A percentile compares a stretch with the other conserved stretches of the same genome.
Conservation (phyloP, 2,888 invertebrate species). For the Malacosoma neustria region DNA sequence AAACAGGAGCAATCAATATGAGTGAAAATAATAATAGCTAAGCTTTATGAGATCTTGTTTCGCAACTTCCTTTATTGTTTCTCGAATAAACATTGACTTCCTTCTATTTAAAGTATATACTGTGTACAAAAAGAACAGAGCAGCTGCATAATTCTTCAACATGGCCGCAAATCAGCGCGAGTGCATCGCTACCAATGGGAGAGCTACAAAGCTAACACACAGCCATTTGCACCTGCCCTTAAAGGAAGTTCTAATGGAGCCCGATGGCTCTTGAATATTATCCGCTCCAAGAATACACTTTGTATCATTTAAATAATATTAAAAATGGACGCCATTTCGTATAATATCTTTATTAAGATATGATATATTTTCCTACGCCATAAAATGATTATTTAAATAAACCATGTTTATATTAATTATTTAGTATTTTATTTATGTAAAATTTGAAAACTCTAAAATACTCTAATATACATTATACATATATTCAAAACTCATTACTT, state of each 20-base stretch:
- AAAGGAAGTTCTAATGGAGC: slow-evolving; percentile 52
- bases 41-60: slow-evolving; percentile 23
- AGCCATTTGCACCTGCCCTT: slow-evolving; percentile 52
- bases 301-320: slow-evolving; percentile 2
- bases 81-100: slow-evolving; percentile 47
- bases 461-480: too few relatives aligned
- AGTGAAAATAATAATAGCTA: neutral
- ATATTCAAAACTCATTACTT: too few relatives aligned
- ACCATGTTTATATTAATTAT: too few relatives aligned
- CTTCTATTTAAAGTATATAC: slow-evolving; percentile 26
- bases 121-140: slow-evolving; percentile 37
- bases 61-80: slow-evolving; percentile 36
- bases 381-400: too few relatives aligned
- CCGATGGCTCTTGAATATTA: slow-evolving; percentile 17
- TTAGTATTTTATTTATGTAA: too few relatives aligned
- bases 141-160: slow-evolving; percentile 42
- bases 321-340: neutral
- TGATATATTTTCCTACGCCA: too few relatives aligned
- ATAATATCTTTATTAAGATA: too few relatives aligned
- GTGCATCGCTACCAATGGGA: slow-evolving; percentile 45
- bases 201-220: slow-evolving; percentile 24
- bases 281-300: neutral
- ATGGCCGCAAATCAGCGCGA: slow-evolving; percentile 44
- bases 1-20: neutral
- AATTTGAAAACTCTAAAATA: too few relatives aligned